phyloP scores from a whole-genome alignment of 2,113 vertebrate species.

The Siphamia tubifer region DNA sequence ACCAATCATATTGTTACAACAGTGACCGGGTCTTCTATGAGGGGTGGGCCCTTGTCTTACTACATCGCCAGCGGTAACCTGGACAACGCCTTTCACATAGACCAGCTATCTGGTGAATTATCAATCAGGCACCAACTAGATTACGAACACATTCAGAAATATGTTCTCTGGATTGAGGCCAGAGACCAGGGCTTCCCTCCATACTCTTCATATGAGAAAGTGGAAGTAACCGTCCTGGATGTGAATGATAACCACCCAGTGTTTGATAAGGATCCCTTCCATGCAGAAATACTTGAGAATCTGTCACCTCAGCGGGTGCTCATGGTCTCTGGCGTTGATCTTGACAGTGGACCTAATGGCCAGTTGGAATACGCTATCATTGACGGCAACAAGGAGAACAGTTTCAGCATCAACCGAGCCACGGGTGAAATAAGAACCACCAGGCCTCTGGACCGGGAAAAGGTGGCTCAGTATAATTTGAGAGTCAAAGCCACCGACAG shows the following conservation, averaged over 20 bases:
- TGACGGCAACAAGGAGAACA: slow-evolving; percentile 88
- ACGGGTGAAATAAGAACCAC: slow-evolving; percentile 92
- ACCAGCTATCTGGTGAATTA: slow-evolving; percentile 91
- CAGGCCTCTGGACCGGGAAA: slow-evolving; percentile 90
- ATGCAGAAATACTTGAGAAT: slow-evolving; percentile 89
- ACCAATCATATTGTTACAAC: slow-evolving; percentile 86
- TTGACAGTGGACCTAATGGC: slow-evolving; percentile 91
- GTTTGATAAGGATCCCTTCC: slow-evolving; percentile 89
- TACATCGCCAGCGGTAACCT: slow-evolving; percentile 96
- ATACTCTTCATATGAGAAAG: slow-evolving; percentile 92
- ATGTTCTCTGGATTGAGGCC: slow-evolving; percentile 93
- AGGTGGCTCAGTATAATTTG: slow-evolving; percentile 81
- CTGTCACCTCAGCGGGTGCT: slow-evolving; percentile 88
- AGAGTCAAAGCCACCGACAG: slow-evolving; percentile 89
- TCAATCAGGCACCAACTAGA: slow-evolving; percentile 85
- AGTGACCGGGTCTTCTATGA: slow-evolving; percentile 84
- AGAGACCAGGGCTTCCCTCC: slow-evolving; percentile 95
- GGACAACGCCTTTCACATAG: slow-evolving; percentile 88
- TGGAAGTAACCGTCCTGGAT: slow-evolving; percentile 88
- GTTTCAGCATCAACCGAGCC: slow-evolving; percentile 87
- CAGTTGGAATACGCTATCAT: slow-evolving; percentile 89
- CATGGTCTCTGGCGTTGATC: slow-evolving; percentile 85
- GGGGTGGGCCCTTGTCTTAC: slow-evolving; percentile 89
- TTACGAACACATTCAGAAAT: slow-evolving; percentile 91
- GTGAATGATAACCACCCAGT: slow-evolving; percentile 91